A percentile compares a stretch with the other conserved stretches of the same genome.
Evolutionary conservation across 53 echinoderm and acorn worm species (phyloP).

Genomic region (Stichopus horrens): DNA sequence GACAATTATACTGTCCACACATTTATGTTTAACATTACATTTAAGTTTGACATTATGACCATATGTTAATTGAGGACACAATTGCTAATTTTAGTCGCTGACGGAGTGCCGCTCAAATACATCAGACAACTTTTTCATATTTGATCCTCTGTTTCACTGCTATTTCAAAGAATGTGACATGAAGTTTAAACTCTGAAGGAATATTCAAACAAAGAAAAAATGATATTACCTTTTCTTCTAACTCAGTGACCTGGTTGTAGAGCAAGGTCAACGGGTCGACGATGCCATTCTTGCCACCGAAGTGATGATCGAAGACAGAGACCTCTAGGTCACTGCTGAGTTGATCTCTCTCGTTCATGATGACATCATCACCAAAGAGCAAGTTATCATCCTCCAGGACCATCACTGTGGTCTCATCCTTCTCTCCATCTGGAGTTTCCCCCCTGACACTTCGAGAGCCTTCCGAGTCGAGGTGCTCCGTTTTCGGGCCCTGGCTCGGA

Average conservation of each 20-base stretch:
- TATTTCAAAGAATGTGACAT: too few species aligned
- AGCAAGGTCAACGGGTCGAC: slow-evolving; percentile 63
- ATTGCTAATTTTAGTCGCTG: too few species aligned
- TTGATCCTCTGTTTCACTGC: too few species aligned
- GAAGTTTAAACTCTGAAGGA: too few species aligned
- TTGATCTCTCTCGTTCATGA: neutral
- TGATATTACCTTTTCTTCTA: slow-evolving; percentile 85
- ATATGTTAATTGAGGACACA: too few species aligned
- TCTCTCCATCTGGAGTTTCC: slow-evolving; percentile 41
- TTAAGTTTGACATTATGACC: too few species aligned
- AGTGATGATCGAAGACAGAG: slow-evolving; percentile 63
- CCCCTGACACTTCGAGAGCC: slow-evolving; percentile 17
- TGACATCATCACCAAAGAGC: neutral
- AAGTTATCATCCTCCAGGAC: slow-evolving; percentile 22
- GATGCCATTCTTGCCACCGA: slow-evolving; percentile 47
- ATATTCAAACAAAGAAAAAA: too few species aligned
- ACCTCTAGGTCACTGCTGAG: slow-evolving; percentile 40
- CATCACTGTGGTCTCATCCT: slow-evolving; percentile 47
- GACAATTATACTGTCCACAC: too few species aligned
- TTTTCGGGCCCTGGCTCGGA: neutral
- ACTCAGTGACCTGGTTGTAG: slow-evolving; percentile 80
- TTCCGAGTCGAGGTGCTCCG: neutral
- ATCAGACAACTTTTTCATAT: too few species aligned
- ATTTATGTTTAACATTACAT: too few species aligned
- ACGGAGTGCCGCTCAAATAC: too few species aligned